phyloP scores from a whole-genome alignment of 1,140 invertebrate species.

The Bombus affinis region DNA sequence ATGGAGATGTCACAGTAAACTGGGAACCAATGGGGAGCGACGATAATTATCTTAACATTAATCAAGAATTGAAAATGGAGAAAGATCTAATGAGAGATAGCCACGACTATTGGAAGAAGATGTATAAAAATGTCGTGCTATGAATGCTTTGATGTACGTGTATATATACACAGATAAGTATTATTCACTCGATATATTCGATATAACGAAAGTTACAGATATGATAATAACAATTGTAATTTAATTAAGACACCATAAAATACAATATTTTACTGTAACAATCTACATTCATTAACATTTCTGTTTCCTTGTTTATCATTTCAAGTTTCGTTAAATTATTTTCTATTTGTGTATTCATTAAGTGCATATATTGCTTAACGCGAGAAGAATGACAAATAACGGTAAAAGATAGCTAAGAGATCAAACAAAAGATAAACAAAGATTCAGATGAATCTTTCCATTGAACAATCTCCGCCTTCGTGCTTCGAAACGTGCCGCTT shows the following conservation, averaged over 20 bases:
- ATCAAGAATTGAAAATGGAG: constrained; percentile 75
- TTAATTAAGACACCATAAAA: background rate
- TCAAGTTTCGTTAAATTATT: background rate
- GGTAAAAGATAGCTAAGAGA: background rate
- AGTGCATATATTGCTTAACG: too few relatives aligned
- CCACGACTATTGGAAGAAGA: constrained; percentile 76
- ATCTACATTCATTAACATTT: background rate
- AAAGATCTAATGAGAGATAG: constrained; percentile 76
- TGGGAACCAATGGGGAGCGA: constrained; percentile 80
- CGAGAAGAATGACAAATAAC: background rate
- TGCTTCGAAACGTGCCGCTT: background rate
- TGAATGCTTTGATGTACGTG: background rate
- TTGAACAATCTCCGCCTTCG: background rate
- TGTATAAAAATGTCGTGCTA: constrained; percentile 68
- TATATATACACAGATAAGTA: background rate
- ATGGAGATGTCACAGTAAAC: constrained; percentile 72
- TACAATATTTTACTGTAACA: background rate
- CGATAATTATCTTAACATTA: constrained; percentile 80
- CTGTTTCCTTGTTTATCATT: background rate
- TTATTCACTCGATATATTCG: background rate
- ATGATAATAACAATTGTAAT: background rate
- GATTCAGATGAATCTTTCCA: background rate
- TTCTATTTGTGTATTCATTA: too few relatives aligned
- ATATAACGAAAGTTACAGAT: background rate
- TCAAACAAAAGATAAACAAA: background rate